Evolutionary conservation across 2,113 vertebrate species (phyloP).

Genomic region (Scalopus aquaticus): DNA sequence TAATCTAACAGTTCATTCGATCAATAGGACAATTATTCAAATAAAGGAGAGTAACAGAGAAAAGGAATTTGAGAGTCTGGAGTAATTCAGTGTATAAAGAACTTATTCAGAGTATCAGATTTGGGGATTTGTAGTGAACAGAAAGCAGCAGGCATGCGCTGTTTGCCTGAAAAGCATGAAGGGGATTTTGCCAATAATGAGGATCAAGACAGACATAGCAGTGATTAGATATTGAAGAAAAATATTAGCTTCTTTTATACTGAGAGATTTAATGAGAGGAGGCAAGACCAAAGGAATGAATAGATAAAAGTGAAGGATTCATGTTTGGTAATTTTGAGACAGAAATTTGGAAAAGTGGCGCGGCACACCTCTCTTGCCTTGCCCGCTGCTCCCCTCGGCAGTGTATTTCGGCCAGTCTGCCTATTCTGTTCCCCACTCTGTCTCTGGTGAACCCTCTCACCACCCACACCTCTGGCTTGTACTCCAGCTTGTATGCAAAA

Average conservation of each 20-base stretch:
- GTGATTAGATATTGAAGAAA: neutral
- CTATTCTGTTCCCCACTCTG: no score
- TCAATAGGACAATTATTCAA: slow-evolving; percentile 47
- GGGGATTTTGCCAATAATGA: neutral
- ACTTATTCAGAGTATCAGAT: neutral
- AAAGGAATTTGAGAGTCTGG: neutral
- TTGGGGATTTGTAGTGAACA: neutral
- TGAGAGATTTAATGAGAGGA: neutral
- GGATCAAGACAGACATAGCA: neutral
- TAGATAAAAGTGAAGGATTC: neutral
- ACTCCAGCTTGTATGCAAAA: no score
- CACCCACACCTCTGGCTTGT: no score
- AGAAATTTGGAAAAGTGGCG: neutral
- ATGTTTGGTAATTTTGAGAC: neutral
- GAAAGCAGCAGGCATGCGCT: neutral
- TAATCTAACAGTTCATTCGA: neutral
- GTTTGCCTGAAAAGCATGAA: neutral
- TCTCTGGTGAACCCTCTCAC: no score
- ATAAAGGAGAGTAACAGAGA: neutral
- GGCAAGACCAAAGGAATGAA: neutral
- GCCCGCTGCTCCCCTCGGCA: no score
- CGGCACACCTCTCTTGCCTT: no score
- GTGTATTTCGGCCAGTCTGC: no score
- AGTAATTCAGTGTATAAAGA: neutral
- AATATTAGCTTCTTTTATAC: no score